A percentile compares a stretch with the other conserved stretches of the same genome.
Evolutionary conservation across 2,797 vertebrate species (phyloP).

Genomic region (Chanos chanos): DNA sequence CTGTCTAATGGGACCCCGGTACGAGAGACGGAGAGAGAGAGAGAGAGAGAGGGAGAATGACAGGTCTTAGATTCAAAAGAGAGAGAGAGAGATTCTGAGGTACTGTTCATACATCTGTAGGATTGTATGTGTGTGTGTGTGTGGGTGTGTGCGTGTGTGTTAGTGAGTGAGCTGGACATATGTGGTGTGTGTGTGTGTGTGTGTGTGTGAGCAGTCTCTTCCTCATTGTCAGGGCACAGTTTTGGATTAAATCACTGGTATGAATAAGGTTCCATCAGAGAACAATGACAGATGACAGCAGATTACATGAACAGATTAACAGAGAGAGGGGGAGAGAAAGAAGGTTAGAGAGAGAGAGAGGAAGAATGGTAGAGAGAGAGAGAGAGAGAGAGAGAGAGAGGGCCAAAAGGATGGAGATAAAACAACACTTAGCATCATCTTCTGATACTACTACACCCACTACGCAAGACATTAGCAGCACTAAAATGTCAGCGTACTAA

Average conservation of each 20-base stretch:
- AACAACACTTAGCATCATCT: background rate
- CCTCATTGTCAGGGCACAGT: conserved; percentile 54
- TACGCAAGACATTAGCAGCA: background rate
- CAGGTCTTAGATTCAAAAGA: too few species aligned
- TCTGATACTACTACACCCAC: background rate
- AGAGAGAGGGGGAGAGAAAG: conserved; percentile 20
- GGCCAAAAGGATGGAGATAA: background rate
- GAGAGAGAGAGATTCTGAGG: too few species aligned
- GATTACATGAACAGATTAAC: conserved; percentile 71
- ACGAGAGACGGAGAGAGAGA: too few species aligned
- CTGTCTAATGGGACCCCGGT: too few species aligned
- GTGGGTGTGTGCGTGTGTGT: background rate
- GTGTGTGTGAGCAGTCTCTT: conserved; percentile 49
- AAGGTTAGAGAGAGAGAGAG: background rate
- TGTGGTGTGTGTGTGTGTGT: conserved; percentile 27
- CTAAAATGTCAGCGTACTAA: conserved; percentile 2
- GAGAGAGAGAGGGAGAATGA: too few species aligned
- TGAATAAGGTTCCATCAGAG: conserved; percentile 58
- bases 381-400: background rate
- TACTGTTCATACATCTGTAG: background rate
- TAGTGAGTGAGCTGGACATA: background rate
- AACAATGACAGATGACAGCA: conserved; percentile 71
- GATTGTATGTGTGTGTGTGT: background rate
- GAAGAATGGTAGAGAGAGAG: background rate
- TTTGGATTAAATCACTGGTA: conserved; percentile 62